phyloP scores from a whole-genome alignment of 2,113 vertebrate genomes.

The Xiphophorus maculatus region DNA sequence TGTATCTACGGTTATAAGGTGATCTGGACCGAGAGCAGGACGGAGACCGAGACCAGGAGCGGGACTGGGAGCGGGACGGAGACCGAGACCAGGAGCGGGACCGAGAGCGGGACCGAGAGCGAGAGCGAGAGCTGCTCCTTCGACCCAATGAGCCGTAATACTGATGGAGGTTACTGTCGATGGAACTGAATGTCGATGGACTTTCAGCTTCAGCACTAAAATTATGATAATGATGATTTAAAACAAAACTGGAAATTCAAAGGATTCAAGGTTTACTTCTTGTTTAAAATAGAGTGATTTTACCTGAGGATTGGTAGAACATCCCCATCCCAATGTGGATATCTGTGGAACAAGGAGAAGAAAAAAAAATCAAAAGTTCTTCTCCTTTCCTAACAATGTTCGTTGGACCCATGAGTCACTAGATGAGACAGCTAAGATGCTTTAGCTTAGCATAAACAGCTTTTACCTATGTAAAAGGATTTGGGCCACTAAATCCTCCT shows the following conservation, averaged over 20 bases:
- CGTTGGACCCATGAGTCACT: neutral
- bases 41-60: constrained; percentile 45
- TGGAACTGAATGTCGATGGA: neutral
- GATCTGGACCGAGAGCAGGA: constrained; percentile 17
- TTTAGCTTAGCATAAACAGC: neutral
- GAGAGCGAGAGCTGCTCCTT: constrained; percentile 13
- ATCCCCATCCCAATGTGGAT: constrained; percentile 89
- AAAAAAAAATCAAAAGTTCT: neutral
- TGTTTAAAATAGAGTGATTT: neutral
- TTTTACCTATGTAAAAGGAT: no score
- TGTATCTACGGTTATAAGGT: constrained; percentile 2
- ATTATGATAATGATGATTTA: neutral
- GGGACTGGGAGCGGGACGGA: constrained; percentile 28
- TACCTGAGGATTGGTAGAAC: constrained; percentile 65
- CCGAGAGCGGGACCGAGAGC: neutral
- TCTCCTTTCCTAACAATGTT: neutral
- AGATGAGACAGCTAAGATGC: neutral
- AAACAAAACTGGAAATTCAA: neutral
- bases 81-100: constrained; percentile 52
- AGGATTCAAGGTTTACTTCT: neutral
- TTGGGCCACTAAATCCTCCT: no score
- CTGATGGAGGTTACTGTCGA: constrained; percentile 47
- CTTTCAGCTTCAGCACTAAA: neutral
- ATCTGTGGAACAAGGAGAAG: constrained; percentile 69
- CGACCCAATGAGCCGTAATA: neutral